Percentiles rank a stretch among this genome's conserved stretches.
Evolutionary conservation across 2,888 invertebrate species (phyloP).

Genomic region (Chironomus tentans): DNA sequence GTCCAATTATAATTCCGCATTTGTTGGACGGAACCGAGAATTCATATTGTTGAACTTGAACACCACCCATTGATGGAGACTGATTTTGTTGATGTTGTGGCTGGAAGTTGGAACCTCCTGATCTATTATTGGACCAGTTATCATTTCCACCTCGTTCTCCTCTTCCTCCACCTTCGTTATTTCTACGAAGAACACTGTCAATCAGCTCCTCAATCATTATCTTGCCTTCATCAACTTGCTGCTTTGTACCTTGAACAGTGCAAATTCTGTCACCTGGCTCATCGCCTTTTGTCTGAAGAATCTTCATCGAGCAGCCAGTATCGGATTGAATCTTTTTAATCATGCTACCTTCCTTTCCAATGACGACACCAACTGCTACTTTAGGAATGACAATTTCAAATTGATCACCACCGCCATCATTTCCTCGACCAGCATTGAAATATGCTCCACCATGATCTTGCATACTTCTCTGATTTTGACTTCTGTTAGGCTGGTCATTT

Average conservation of each 20-base stretch:
- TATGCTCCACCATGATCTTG: conserved; percentile 39
- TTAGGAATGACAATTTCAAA: conserved; percentile 62
- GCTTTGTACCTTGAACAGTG: conserved; percentile 75
- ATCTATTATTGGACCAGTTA: conserved; percentile 26
- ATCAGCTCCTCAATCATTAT: conserved; percentile 85
- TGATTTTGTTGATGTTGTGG: conserved; percentile 47
- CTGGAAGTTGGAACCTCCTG: conserved; percentile 37
- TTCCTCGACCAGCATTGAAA: conserved; percentile 40
- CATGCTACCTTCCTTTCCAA: conserved; percentile 97
- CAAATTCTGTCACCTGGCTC: conserved; percentile 84
- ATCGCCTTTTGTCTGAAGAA: conserved; percentile 64
- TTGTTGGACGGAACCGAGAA: conserved; percentile 90
- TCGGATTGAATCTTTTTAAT: conserved; percentile 94
- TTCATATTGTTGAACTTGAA: conserved; percentile 63
- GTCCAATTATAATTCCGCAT: conserved; percentile 61
- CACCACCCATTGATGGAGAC: conserved; percentile 40
- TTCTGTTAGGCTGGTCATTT: conserved; percentile 46
- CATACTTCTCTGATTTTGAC: conserved; percentile 37
- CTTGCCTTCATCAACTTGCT: conserved; percentile 79
- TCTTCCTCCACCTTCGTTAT: conserved; percentile 34
- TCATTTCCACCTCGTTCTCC: conserved; percentile 33
- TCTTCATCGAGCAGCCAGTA: conserved; percentile 89
- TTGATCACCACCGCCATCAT: conserved; percentile 40
- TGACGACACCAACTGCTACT: conserved; percentile 91
- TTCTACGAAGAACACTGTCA: conserved; percentile 61